These are phyloP conservation scores for Clarias magur DNA, from an alignment of 2,113 vertebrate species.

Conservation along the genomic window DNA sequence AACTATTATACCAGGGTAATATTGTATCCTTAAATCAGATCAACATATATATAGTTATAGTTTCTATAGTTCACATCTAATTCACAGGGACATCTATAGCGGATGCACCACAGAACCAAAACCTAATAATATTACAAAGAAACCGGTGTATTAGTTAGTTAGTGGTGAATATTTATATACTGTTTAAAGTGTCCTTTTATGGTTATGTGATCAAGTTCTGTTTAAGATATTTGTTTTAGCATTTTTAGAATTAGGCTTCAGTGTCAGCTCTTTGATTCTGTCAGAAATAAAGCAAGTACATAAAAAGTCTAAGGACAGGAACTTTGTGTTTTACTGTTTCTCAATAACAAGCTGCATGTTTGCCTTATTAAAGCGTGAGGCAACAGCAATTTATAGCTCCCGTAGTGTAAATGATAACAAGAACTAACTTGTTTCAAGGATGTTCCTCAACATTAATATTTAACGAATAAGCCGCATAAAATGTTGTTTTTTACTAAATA, in stretches of 20 bases:
- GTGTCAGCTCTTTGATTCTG: neutral
- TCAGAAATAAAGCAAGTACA: neutral
- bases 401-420: neutral
- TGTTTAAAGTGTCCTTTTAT: neutral
- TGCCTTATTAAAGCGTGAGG: neutral
- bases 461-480: neutral
- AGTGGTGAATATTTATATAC: neutral
- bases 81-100: neutral
- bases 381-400: neutral
- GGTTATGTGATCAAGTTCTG: neutral
- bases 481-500: neutral
- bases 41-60: neutral
- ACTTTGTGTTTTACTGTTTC: neutral
- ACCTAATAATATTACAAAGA: neutral
- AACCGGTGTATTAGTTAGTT: neutral
- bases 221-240: neutral
- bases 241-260: neutral
- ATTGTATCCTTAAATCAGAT: neutral
- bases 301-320: neutral
- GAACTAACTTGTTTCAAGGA: neutral
- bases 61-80: neutral
- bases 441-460: neutral
- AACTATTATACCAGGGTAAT: neutral
- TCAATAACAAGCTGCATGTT: neutral
- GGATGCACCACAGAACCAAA: neutral